A percentile compares a stretch with the other conserved stretches of the same genome.
Conservation (phyloP, 2,797 vertebrate species). For the Hydrocynus forskahlii region DNA sequence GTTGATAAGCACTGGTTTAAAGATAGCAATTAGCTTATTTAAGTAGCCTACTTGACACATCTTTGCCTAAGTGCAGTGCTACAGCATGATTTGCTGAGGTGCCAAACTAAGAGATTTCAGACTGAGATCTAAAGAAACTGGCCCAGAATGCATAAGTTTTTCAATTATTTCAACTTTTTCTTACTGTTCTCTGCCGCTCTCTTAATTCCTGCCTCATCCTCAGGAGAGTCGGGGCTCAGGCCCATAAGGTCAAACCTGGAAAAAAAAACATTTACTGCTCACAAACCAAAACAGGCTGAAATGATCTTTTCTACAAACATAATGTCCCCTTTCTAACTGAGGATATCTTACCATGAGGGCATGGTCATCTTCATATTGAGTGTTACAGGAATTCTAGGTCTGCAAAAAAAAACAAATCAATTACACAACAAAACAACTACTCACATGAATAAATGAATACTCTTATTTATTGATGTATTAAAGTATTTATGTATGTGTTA, state of each 20-base stretch:
- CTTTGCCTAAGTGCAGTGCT: neutral
- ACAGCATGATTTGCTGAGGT: neutral
- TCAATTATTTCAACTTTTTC: slow-evolving; percentile 51
- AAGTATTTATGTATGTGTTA: too few species aligned
- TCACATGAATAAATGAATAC: neutral
- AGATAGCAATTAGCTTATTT: neutral
- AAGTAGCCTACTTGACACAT: neutral
- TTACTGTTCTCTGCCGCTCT: slow-evolving; percentile 95
- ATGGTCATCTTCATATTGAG: slow-evolving; percentile 93
- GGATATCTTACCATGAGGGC: slow-evolving; percentile 86
- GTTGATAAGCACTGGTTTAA: too few species aligned
- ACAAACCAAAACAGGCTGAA: neutral
- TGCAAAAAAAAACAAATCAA: slow-evolving; percentile 59
- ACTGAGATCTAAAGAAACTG: neutral
- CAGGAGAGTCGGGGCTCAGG: slow-evolving; percentile 87
- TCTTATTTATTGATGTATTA: neutral
- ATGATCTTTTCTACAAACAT: neutral
- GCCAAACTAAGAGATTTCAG: neutral
- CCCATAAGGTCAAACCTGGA: slow-evolving; percentile 96
- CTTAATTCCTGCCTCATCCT: slow-evolving; percentile 96
- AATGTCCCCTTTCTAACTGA: neutral
- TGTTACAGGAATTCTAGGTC: slow-evolving; percentile 91
- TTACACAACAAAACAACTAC: neutral
- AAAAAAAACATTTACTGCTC: neutral
- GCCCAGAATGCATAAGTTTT: neutral